Percentiles rank a stretch among this genome's conserved stretches.
phyloP scores from a whole-genome alignment of 2,113 vertebrate genomes.

The Alligator mississippiensis region DNA sequence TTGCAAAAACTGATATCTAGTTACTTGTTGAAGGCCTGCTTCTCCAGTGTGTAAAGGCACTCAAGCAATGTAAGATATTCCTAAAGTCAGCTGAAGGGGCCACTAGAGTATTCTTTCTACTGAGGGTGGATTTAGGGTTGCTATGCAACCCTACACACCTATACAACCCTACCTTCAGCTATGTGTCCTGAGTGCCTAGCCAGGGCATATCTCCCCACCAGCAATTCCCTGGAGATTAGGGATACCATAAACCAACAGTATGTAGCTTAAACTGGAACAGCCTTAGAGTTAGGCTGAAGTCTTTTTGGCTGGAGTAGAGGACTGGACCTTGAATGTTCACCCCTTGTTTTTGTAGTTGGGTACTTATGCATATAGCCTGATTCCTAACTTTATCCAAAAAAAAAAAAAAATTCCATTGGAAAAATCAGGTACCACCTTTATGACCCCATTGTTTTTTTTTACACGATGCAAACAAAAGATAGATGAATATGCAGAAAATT shows the following conservation, averaged over 20 bases:
- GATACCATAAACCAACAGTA: neutral
- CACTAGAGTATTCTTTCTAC: neutral
- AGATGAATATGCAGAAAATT: neutral
- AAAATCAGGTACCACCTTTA: neutral
- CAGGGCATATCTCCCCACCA: neutral
- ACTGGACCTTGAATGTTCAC: neutral
- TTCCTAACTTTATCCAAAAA: neutral
- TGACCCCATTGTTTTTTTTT: neutral
- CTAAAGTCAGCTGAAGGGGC: neutral
- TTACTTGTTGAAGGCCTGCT: neutral
- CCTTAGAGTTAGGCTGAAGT: neutral
- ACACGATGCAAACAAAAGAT: neutral
- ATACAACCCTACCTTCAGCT: neutral
- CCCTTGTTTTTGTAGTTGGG: neutral
- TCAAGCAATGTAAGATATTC: neutral
- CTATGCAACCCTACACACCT: neutral
- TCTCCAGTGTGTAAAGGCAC: neutral
- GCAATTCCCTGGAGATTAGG: neutral
- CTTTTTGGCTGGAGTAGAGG: neutral
- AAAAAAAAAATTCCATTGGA: neutral
- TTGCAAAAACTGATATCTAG: neutral
- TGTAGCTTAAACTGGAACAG: neutral
- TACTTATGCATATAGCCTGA: neutral
- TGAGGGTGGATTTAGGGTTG: neutral
- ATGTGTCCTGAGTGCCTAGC: too few species aligned